Conservation (phyloP, 1,140 invertebrate species). For the Eriosoma lanigerum region DNA sequence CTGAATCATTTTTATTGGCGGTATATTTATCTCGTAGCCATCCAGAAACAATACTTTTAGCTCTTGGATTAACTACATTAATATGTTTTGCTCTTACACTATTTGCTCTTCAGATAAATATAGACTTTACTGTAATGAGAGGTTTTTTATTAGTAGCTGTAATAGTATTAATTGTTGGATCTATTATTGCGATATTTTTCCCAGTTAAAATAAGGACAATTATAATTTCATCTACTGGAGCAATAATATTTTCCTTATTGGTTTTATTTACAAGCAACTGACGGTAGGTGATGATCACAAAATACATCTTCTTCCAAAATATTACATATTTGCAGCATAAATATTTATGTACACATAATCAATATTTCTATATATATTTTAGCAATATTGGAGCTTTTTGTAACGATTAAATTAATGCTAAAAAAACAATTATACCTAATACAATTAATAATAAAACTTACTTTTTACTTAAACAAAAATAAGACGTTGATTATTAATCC, state of each 20-base stretch:
- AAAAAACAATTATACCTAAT: background rate
- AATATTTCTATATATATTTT: conserved; percentile 89
- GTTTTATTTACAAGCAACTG: conserved; percentile 89
- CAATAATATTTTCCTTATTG: conserved; percentile 76
- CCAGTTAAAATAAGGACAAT: conserved; percentile 65
- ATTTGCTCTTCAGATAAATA: conserved; percentile 91
- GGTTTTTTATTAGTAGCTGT: conserved; percentile 75
- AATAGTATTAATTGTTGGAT: conserved; percentile 80
- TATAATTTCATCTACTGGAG: conserved; percentile 80
- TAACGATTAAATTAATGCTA: conserved; percentile 39
- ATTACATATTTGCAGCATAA: conserved; percentile 92
- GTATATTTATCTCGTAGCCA: conserved; percentile 66
- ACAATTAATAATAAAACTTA: background rate
- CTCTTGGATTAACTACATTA: conserved; percentile 77
- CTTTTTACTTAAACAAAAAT: conserved; percentile 13
- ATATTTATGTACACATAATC: conserved; percentile 86
- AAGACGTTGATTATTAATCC: conserved; percentile 6
- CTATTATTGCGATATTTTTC: conserved; percentile 76
- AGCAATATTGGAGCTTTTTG: conserved; percentile 51
- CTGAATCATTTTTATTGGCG: conserved; percentile 75
- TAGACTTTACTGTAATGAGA: conserved; percentile 84
- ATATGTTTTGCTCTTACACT: conserved; percentile 81
- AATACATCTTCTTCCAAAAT: conserved; percentile 88
- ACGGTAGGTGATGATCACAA: conserved; percentile 93
- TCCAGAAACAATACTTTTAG: conserved; percentile 71